A percentile compares a stretch with the other conserved stretches of the same genome.
phyloP scores from a whole-genome alignment of 2,888 invertebrate species.

The Sphaerophoria taeniata region DNA sequence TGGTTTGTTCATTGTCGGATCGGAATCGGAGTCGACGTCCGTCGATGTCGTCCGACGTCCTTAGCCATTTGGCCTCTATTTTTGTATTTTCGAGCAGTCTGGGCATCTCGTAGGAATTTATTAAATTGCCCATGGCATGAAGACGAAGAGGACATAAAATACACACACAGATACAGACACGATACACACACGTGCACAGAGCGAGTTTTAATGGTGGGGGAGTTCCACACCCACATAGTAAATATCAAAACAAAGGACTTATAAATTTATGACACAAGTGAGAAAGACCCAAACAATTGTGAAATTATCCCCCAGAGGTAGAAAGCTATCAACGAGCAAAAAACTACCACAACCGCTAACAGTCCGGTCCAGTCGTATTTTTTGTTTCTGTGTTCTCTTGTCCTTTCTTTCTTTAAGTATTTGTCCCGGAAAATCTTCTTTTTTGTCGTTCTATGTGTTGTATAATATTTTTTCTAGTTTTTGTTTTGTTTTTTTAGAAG shows the following conservation, averaged over 20 bases:
- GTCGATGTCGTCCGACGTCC: slow-evolving; percentile 1
- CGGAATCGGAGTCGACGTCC: neutral
- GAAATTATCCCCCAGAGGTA: slow-evolving; percentile 80
- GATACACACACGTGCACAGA: neutral
- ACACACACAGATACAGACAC: slow-evolving; percentile 7
- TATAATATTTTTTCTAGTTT: slow-evolving; percentile 4
- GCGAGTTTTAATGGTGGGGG: neutral
- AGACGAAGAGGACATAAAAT: slow-evolving; percentile 9
- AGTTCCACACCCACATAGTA: slow-evolving; percentile 33
- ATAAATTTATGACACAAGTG: slow-evolving; percentile 73
- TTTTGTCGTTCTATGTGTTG: slow-evolving; percentile 37
- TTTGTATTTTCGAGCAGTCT: neutral
- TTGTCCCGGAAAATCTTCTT: slow-evolving; percentile 44
- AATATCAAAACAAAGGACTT: slow-evolving; percentile 70
- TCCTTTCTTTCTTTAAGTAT: slow-evolving; percentile 41
- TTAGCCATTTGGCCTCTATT: neutral
- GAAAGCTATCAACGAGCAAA: slow-evolving; percentile 64
- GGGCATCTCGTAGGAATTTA: slow-evolving; percentile 49
- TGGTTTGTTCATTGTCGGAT: neutral
- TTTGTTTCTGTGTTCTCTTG: slow-evolving; percentile 1
- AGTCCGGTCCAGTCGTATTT: slow-evolving; percentile 7
- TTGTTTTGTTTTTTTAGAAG: neutral
- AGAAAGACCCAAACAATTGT: slow-evolving; percentile 78
- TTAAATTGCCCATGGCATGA: slow-evolving; percentile 63
- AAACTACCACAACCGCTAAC: neutral